Percentiles rank a stretch among this genome's conserved stretches.
Evolutionary conservation across 2,888 invertebrate species (phyloP).

Genomic region (Pimpla rufipes): DNA sequence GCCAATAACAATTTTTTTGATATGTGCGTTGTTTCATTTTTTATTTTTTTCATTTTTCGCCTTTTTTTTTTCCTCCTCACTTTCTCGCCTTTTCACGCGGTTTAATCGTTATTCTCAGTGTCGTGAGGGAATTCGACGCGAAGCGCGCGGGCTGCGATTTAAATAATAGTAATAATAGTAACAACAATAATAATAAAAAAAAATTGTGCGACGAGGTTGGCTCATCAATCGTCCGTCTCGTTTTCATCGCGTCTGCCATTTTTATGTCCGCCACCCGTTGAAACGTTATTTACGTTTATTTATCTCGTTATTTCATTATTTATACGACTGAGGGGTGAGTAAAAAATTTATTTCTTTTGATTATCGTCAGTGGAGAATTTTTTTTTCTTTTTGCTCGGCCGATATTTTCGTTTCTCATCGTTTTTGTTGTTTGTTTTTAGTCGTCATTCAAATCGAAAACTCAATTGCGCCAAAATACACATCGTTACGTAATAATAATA

Average conservation of each 20-base stretch:
- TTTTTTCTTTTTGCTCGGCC: conserved; percentile 30
- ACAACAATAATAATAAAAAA: neutral
- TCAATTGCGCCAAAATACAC: conserved; percentile 52
- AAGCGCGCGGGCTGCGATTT: conserved; percentile 9
- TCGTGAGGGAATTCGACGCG: neutral
- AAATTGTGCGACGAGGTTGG: conserved; percentile 54
- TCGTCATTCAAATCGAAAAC: conserved; percentile 38
- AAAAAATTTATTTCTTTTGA: conserved; percentile 67
- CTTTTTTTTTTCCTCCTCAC: neutral
- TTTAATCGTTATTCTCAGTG: conserved; percentile 72
- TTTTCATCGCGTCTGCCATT: conserved; percentile 31
- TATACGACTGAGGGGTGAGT: conserved; percentile 19
- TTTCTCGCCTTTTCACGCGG: too few relatives aligned
- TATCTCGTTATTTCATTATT: conserved; percentile 1
- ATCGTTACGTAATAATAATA: conserved; percentile 32
- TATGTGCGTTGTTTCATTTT: conserved; percentile 67
- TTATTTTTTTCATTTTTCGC: neutral
- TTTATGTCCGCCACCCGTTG: conserved; percentile 51
- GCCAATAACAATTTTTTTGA: conserved; percentile 66
- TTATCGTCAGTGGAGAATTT: conserved; percentile 63
- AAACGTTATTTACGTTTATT: conserved; percentile 16
- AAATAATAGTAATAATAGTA: conserved; percentile 1
- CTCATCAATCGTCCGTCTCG: conserved; percentile 6
- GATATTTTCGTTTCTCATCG: conserved; percentile 30
- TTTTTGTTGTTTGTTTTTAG: conserved; percentile 7